Evolutionary conservation across 2,113 vertebrate species (phyloP), one percentile per base, ranked within the genome.

Genomic region (Furnarius figulus): DNA sequence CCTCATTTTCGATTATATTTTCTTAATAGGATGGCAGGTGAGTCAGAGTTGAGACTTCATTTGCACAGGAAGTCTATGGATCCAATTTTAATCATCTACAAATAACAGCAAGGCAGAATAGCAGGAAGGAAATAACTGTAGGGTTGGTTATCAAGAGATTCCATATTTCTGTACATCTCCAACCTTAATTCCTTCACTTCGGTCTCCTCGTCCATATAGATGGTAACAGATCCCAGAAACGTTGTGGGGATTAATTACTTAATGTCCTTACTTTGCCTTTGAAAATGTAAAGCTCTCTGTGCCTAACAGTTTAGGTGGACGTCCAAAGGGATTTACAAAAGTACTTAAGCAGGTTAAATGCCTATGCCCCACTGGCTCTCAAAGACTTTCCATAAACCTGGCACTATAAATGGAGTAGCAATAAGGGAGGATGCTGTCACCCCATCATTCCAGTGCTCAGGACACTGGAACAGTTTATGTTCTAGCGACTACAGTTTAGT

Each of bases 261-360:
- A 44, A 87, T 33, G 81, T 87, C 93, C 66, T 93, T 87, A 63
- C 55, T 92, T 84, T 90, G 88, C 63, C 83, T 92, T 92, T 93
- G 95, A 68, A 93, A 93, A 92, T 18, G 31, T 49, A 92, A 93
- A 95, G 86, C 80, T 24, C 73, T 87, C 59, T 39, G 30, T 93
- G 86, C 83, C 91, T 83, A 62, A 72, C 56, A 72, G 68, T 96
- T 95, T 27, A 93, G 95, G 91, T 92, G 65, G 39, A 70, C 61
- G 65, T 44, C 83, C 93, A 92, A 84, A 93, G 80, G 89, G 93
- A 97, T 95, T 97, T 92, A 87, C 47, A 61, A 72, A 96, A 95
- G 94, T 81, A 78, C 80, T 91, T 92, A 78, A 92, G 94, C 80
- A 95, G 95, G 96, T 78, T 92, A 96, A 96, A 93, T 84, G 80